These are phyloP conservation scores for Eristalis tenax DNA, from an alignment of 2,888 invertebrate species.

Conservation along the genomic window DNA sequence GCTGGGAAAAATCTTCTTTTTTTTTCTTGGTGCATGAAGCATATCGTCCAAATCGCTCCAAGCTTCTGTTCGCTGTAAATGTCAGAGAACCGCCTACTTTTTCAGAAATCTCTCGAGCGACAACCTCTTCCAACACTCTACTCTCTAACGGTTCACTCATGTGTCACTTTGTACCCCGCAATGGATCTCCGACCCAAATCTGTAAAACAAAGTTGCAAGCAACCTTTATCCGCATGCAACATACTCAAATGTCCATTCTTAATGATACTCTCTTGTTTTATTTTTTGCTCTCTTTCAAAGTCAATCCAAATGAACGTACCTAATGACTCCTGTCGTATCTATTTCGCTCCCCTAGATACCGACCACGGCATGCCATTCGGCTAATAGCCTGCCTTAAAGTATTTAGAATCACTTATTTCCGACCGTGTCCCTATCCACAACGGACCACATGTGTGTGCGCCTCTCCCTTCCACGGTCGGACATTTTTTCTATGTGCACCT, in stretches of 20 bases:
- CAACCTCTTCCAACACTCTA: too few relatives aligned
- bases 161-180: neutral
- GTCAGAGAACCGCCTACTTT: too few relatives aligned
- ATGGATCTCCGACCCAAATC: neutral
- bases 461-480: neutral
- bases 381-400: conserved; percentile 17
- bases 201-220: neutral
- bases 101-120: too few relatives aligned
- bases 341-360: conserved; percentile 9
- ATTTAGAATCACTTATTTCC: neutral
- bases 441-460: too few relatives aligned
- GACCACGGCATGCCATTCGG: conserved; percentile 26
- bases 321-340: conserved; percentile 24
- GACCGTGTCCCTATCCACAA: neutral
- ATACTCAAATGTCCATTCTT: neutral
- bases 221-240: neutral
- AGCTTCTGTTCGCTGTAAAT: too few relatives aligned
- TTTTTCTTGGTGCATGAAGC: too few relatives aligned
- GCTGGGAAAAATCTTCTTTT: too few relatives aligned
- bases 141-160: neutral
- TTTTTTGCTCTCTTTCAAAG: neutral
- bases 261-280: neutral
- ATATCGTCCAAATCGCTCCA: too few relatives aligned
- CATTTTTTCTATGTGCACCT: neutral
- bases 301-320: conserved; percentile 16